phyloP scores from a whole-genome alignment of 2,888 invertebrate species.

The Ganaspis brasiliensis region DNA sequence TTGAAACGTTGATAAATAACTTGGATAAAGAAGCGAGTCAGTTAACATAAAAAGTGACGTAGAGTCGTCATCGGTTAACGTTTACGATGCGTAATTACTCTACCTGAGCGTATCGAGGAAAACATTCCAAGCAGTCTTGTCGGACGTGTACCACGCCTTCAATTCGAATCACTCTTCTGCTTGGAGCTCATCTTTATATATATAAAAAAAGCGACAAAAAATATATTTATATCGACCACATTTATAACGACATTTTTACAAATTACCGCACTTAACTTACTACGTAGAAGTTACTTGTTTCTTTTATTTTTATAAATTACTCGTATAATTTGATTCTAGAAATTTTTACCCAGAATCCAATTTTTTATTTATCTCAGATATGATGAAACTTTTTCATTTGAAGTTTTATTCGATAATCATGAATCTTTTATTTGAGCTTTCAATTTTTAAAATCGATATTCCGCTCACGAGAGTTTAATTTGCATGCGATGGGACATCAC shows the following conservation, averaged over 20 bases:
- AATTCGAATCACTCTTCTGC: constrained; percentile 31
- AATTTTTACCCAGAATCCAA: too few relatives aligned
- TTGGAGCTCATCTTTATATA: neutral
- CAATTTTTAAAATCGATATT: constrained; percentile 9
- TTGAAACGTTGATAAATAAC: constrained; percentile 27
- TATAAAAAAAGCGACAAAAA: constrained; percentile 3
- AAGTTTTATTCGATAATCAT: neutral
- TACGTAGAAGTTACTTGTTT: too few relatives aligned
- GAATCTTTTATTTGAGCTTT: neutral
- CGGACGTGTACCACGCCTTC: constrained; percentile 30
- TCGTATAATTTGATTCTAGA: too few relatives aligned
- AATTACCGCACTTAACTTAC: neutral
- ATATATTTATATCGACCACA: constrained; percentile 3
- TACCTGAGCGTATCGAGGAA: constrained; percentile 34
- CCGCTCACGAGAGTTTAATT: neutral
- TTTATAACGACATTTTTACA: constrained; percentile 5
- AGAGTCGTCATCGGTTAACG: constrained; percentile 29
- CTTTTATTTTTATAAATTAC: too few relatives aligned
- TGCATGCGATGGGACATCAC: constrained; percentile 19
- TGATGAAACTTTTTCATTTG: neutral
- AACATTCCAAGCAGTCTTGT: constrained; percentile 36
- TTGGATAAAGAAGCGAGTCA: constrained; percentile 35
- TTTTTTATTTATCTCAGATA: too few relatives aligned
- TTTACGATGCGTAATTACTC: constrained; percentile 40
- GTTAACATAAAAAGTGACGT: constrained; percentile 17